Conservation (phyloP, 2,113 vertebrate genomes). For the Brachypodius melanocephalos region DNA sequence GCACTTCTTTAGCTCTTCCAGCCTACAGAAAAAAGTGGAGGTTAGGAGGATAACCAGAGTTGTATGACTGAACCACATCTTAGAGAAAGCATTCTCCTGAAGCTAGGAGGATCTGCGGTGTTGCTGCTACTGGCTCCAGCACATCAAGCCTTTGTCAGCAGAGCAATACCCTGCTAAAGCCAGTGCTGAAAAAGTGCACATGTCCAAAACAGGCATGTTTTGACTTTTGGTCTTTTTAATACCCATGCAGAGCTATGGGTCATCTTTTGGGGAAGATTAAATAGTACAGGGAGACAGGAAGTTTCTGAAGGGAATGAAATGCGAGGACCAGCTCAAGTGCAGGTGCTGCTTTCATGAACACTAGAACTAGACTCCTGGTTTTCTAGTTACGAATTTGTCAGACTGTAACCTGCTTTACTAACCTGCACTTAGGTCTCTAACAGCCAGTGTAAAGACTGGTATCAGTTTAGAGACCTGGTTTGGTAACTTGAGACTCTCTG, state of each 20-base stretch:
- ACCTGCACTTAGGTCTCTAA: not conserved
- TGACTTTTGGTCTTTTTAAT: not conserved
- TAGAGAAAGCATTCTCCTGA: not conserved
- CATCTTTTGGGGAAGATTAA: not conserved
- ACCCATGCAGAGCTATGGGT: not conserved
- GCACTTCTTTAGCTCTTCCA: not conserved
- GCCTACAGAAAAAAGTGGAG: not conserved
- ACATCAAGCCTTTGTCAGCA: rapidly evolving
- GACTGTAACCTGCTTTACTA: not conserved
- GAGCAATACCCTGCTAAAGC: not conserved
- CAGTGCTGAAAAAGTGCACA: not conserved
- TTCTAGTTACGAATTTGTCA: not conserved
- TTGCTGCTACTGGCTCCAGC: not conserved
- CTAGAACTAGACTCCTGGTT: not conserved
- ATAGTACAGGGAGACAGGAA: not conserved
- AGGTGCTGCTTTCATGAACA: not conserved
- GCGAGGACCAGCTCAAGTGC: not conserved
- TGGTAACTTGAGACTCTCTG: not conserved
- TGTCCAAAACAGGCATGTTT: not conserved
- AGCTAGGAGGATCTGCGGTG: not conserved
- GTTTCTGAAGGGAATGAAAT: not conserved
- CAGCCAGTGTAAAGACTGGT: not conserved
- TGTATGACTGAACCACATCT: not conserved
- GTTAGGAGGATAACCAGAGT: not conserved
- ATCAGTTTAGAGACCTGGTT: not conserved